phyloP scores from a whole-genome alignment of 2,888 invertebrate species.

The Rhamphomyia laevipes region DNA sequence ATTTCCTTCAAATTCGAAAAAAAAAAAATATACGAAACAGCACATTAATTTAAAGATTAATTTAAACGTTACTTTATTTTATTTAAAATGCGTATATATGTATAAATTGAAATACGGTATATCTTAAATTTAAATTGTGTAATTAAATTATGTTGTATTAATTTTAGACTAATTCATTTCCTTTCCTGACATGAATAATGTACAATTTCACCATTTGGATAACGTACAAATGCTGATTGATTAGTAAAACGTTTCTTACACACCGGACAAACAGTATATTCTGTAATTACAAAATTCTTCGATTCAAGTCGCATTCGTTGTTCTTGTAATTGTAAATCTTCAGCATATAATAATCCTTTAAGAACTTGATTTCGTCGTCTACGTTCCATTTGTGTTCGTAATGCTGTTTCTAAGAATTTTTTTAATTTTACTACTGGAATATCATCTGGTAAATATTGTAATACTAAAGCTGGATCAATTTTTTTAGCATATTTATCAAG shows the following conservation, averaged over 20 bases:
- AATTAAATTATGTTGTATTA: neutral
- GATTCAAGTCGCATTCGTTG: conserved; percentile 69
- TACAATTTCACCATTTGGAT: conserved; percentile 82
- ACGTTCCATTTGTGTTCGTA: conserved; percentile 60
- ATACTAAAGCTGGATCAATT: conserved; percentile 69
- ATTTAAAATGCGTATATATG: no score
- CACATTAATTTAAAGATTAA: no score
- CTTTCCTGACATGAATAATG: conserved; percentile 76
- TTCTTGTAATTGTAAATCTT: conserved; percentile 71
- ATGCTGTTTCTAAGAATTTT: conserved; percentile 65
- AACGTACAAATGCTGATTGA: conserved; percentile 87
- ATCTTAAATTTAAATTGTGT: no score
- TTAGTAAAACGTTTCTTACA: conserved; percentile 90
- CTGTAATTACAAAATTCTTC: conserved; percentile 71
- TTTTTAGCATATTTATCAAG: conserved; percentile 73
- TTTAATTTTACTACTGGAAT: conserved; percentile 66
- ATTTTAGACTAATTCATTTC: conserved; percentile 7
- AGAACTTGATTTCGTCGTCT: conserved; percentile 66
- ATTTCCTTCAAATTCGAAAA: no score
- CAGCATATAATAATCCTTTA: conserved; percentile 72
- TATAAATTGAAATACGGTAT: no score
- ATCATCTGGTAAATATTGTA: conserved; percentile 60
- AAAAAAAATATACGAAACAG: no score
- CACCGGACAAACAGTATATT: conserved; percentile 77
- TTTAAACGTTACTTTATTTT: no score